Conservation (phyloP, 2,113 vertebrate species). For the Silurus asotus region DNA sequence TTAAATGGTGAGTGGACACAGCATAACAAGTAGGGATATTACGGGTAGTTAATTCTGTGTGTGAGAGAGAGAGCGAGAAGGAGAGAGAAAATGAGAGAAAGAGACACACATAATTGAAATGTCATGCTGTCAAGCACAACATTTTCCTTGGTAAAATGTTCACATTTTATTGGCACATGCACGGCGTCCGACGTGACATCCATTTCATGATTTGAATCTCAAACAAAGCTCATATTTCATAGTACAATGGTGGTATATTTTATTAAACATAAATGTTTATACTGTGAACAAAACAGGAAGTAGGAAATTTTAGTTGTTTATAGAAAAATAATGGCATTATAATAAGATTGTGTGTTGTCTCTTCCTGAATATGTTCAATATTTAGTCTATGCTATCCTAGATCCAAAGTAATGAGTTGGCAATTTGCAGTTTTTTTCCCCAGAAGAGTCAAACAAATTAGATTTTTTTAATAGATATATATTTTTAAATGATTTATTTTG, state of each 20-base stretch:
- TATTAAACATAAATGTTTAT: background rate
- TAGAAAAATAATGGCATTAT: background rate
- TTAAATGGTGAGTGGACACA: background rate
- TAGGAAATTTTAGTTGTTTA: background rate
- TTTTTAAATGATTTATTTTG: background rate
- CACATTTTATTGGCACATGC: constrained; percentile 16
- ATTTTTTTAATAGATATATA: constrained; percentile 9
- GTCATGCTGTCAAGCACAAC: constrained; percentile 16
- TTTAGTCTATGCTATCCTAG: background rate
- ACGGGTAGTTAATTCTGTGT: background rate
- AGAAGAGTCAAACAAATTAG: constrained; percentile 20
- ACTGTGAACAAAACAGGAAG: background rate
- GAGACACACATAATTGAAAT: background rate
- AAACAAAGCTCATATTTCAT: background rate
- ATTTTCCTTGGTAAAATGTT: constrained; percentile 1
- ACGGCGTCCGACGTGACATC: background rate
- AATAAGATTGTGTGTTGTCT: background rate
- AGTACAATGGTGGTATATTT: background rate
- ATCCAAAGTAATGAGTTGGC: background rate
- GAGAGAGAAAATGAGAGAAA: background rate
- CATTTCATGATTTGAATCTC: constrained; percentile 19
- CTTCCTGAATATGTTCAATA: constrained; percentile 3
- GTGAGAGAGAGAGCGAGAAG: background rate
- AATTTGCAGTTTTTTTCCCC: constrained; percentile 32
- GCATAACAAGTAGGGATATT: background rate